phyloP scores from a whole-genome alignment of 2,797 vertebrate genomes.

The Philypnodon macrostomus region DNA sequence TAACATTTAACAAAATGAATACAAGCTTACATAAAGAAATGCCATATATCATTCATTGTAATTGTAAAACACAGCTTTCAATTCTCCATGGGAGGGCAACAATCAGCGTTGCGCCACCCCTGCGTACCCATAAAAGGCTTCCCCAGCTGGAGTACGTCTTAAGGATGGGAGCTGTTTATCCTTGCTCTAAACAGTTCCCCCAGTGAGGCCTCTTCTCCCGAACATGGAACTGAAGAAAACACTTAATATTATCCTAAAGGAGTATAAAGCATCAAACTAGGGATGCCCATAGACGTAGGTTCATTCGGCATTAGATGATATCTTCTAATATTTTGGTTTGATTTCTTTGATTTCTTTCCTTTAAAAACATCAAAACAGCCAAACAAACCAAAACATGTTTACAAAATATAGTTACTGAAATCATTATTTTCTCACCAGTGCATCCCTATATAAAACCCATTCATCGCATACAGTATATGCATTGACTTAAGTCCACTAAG shows the following conservation, averaged over 20 bases:
- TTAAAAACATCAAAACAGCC: too few species aligned
- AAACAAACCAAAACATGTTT: too few species aligned
- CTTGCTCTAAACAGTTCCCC: conserved; percentile 68
- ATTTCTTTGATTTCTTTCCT: too few species aligned
- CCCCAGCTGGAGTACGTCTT: conserved; percentile 63
- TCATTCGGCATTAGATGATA: too few species aligned
- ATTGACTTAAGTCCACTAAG: conserved; percentile 7
- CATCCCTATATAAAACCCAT: conserved; percentile 7
- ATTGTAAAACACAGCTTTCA: conserved; percentile 24
- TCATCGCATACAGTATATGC: not conserved
- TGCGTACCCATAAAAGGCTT: conserved; percentile 65
- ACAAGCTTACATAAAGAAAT: conserved; percentile 20
- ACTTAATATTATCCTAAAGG: conserved; percentile 1
- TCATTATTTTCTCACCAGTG: too few species aligned
- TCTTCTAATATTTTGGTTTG: too few species aligned
- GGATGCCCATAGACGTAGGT: too few species aligned
- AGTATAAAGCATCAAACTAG: not conserved
- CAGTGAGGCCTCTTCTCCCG: conserved; percentile 24
- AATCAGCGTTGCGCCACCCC: conserved; percentile 23
- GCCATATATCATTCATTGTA: not conserved
- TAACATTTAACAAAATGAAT: conserved; percentile 5
- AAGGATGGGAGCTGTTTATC: conserved; percentile 72
- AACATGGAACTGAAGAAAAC: conserved; percentile 14
- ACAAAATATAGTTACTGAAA: too few species aligned
- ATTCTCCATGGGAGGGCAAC: conserved; percentile 40